phyloP scores from a whole-genome alignment of 2,113 vertebrate species.

The Cettia cetti region DNA sequence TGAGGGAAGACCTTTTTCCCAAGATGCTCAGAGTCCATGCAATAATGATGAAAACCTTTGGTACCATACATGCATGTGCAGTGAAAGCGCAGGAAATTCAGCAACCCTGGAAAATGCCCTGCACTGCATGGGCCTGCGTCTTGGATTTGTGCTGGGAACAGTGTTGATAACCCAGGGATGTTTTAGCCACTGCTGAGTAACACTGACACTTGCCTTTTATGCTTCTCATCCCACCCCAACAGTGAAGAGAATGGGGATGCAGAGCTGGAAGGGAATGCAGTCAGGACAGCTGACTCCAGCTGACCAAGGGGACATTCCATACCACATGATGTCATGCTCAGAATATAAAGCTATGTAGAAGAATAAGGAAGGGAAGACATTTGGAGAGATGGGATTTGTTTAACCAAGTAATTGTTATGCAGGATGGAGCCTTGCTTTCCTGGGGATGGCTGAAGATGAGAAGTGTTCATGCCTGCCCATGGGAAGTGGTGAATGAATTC shows the following conservation, averaged over 20 bases:
- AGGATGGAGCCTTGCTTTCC: not conserved
- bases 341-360: not conserved
- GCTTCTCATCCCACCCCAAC: not conserved
- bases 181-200: not conserved
- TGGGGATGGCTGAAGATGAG: not conserved
- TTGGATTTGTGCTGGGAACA: not conserved
- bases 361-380: not conserved
- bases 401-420: not conserved
- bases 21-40: not conserved
- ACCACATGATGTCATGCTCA: not conserved
- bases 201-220: not conserved
- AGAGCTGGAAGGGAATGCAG: not conserved
- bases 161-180: not conserved
- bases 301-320: not conserved
- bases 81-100: not conserved
- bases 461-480: not conserved
- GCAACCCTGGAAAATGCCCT: not conserved
- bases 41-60: not conserved
- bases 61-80: not conserved
- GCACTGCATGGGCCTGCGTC: not conserved
- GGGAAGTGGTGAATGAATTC: not conserved
- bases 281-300: not conserved
- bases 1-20: not conserved
- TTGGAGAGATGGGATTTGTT: not conserved
- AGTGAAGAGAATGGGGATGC: not conserved